phyloP scores from a whole-genome alignment of 2,113 vertebrate genomes.

The Syngnathus typhle region DNA sequence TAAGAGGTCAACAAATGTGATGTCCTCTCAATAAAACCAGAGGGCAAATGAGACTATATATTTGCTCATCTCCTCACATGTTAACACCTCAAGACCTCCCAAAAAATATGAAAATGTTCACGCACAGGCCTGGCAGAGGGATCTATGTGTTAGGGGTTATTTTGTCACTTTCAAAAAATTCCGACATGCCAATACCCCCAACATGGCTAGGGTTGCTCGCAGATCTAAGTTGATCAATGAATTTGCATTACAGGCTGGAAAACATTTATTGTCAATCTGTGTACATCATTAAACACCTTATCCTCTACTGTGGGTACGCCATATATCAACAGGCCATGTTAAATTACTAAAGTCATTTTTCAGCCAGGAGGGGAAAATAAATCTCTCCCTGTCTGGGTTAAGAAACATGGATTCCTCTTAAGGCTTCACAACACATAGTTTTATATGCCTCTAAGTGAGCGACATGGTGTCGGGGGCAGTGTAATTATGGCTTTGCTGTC shows the following conservation, averaged over 20 bases:
- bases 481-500: constrained; percentile 1
- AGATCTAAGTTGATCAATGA: too few relatives aligned
- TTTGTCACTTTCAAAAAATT: too few relatives aligned
- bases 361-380: background rate
- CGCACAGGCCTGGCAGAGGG: too few relatives aligned
- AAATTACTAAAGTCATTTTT: background rate
- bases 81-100: too few relatives aligned
- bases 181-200: too few relatives aligned
- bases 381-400: background rate
- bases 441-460: background rate
- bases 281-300: background rate
- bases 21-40: constrained; percentile 12
- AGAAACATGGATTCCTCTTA: background rate
- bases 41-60: constrained; percentile 14
- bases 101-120: too few relatives aligned
- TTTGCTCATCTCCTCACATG: background rate
- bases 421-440: background rate
- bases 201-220: too few relatives aligned
- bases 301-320: background rate
- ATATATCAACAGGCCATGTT: background rate
- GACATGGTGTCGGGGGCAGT: background rate
- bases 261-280: too few relatives aligned
- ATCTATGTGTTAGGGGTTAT: too few relatives aligned
- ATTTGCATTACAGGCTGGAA: background rate
- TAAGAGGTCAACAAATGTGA: constrained; percentile 13